phyloP scores from a whole-genome alignment of 2,113 vertebrate genomes.

The Uria lomvia region DNA sequence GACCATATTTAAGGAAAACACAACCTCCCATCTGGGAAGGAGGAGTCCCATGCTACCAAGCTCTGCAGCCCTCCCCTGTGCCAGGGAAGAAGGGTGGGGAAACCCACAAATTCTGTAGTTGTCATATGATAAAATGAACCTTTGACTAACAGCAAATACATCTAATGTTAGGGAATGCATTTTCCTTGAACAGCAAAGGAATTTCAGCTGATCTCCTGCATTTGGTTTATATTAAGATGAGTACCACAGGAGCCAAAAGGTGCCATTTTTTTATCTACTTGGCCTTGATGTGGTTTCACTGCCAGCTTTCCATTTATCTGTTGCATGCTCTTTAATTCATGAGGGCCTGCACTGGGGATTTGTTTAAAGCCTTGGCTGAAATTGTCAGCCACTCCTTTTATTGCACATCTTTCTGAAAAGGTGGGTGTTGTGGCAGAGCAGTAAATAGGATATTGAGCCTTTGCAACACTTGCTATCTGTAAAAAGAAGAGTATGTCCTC shows the following conservation, averaged over 20 bases:
- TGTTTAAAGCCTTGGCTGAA: slow-evolving; percentile 44
- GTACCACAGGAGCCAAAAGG: not conserved
- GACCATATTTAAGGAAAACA: not conserved
- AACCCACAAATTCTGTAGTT: not conserved
- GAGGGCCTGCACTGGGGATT: slow-evolving; percentile 18
- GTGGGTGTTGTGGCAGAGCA: slow-evolving; percentile 22
- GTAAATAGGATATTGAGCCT: slow-evolving; percentile 34
- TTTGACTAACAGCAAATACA: not conserved
- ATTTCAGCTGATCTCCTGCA: not conserved
- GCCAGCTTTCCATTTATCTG: slow-evolving; percentile 24
- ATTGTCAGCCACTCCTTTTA: slow-evolving; percentile 30
- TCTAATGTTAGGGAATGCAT: not conserved
- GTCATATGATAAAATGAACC: not conserved
- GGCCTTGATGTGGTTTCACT: slow-evolving; percentile 30
- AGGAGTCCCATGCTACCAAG: not conserved
- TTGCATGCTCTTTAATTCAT: slow-evolving; percentile 31
- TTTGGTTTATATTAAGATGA: not conserved
- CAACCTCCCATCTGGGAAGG: not conserved
- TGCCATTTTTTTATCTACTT: not conserved
- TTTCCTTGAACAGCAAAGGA: not conserved
- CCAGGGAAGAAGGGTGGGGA: not conserved
- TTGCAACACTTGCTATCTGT: not conserved
- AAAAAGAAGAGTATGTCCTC: not conserved
- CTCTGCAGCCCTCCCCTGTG: not conserved
- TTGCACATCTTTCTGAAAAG: slow-evolving; percentile 6